phyloP scores from a whole-genome alignment of 2,113 vertebrate genomes.

The Vombatus ursinus region DNA sequence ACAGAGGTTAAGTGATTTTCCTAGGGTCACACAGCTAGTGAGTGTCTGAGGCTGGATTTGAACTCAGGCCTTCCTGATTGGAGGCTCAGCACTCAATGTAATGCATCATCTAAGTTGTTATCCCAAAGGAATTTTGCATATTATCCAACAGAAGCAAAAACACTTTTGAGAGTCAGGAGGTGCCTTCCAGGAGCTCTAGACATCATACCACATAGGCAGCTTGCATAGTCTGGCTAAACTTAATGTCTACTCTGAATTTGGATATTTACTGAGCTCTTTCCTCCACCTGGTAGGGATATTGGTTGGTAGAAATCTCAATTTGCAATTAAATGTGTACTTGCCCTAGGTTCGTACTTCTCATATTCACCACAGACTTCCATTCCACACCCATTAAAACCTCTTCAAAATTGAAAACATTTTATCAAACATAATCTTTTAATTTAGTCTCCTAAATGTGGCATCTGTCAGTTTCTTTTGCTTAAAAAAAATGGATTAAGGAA shows the following conservation, averaged over 20 bases:
- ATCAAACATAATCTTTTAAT: neutral
- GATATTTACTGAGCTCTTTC: constrained; percentile 66
- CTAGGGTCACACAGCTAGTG: neutral
- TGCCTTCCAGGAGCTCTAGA: constrained; percentile 51
- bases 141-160: neutral
- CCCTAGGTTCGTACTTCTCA: constrained; percentile 17
- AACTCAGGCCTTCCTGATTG: neutral
- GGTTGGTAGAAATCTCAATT: constrained; percentile 53
- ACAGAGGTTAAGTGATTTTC: neutral
- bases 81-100: neutral
- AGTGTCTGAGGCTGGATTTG: neutral
- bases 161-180: neutral
- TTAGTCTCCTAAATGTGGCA: neutral
- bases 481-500: neutral
- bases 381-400: neutral
- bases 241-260: constrained; percentile 57
- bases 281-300: constrained; percentile 62
- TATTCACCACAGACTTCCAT: neutral
- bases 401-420: constrained; percentile 3
- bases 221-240: constrained; percentile 49
- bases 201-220: constrained; percentile 18
- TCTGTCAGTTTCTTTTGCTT: constrained; percentile 17
- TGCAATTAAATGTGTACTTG: constrained; percentile 51
- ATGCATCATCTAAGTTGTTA: neutral
- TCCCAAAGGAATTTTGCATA: neutral